Base-by-base conservation (phyloP, 2,797 vertebrate genomes). In the Malurus leucopterus region DNA sequence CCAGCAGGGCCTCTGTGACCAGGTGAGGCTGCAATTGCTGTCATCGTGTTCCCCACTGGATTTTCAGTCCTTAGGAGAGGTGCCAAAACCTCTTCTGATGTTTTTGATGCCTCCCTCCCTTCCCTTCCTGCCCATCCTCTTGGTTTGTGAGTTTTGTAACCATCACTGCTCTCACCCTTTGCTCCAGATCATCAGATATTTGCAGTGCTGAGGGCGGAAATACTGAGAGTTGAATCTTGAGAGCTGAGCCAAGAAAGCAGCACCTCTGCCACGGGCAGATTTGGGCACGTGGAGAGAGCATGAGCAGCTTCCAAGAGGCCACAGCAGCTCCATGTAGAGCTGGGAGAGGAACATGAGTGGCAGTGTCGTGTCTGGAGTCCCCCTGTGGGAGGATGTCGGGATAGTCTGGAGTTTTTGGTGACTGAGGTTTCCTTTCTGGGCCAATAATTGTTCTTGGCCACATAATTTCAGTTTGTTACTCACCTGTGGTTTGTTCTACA, bases 11-110 rank as follows among this genome's bases (percentile, higher is more conserved):
- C 54, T 55, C 44, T 62, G 43, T 24, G 36, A 3, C 17, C 41
- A 29, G 41, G 64, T 4, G 76, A 23, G 26, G 67, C 3, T 46
- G 71, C n/a, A 32, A 9, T n/a, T 47, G 38, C 90, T 65, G 29
- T 5, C 51, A 6, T 2, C 1, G 0, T 78, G 49, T 20, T 14
- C 24, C 15, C 7, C 7, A 0, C 19, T 4, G 3, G 36, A 0
- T 86, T 80, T 23, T 23, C 58, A 27, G 41, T 5, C 49, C 76
- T 65, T 11, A 0, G 3, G 14, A 49, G 47, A 29, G 44, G 21
- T 58, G n/a, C 75, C 10, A 1, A 6, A 69, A 41, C 46, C 36
- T 44, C 72, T 53, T 2, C 5, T 62, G 69, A 6, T 27, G n/a
- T 5, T 43, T 41, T 10, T 27, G 41, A 0, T 32, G 20, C 50